Conservation (phyloP, 2,113 vertebrate genomes). For the Alethe diademata region DNA sequence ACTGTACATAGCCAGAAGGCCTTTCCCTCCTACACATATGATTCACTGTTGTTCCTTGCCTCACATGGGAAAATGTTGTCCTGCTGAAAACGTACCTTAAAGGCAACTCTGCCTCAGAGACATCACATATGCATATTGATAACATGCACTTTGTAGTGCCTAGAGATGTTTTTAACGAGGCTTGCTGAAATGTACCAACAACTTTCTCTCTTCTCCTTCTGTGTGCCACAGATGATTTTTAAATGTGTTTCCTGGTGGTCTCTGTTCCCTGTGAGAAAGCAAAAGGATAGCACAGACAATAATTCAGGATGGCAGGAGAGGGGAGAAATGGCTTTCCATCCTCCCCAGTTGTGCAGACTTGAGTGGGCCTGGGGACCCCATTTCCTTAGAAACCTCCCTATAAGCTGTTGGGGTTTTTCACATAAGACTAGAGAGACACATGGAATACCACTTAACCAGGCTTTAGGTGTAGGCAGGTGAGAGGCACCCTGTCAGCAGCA, state of each 20-base stretch:
- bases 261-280: conserved; percentile 41
- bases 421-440: neutral
- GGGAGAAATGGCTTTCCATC: neutral
- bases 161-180: conserved; percentile 81
- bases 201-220: conserved; percentile 72
- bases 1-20: conserved; percentile 76
- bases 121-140: conserved; percentile 84
- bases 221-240: conserved; percentile 63
- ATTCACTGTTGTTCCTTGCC: conserved; percentile 79
- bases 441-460: fast-evolving
- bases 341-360: neutral
- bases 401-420: neutral
- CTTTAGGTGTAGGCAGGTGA: neutral
- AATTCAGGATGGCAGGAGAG: neutral
- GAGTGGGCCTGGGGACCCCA: fast-evolving
- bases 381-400: neutral
- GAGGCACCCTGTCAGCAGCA: neutral
- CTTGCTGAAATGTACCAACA: conserved; percentile 74
- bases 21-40: conserved; percentile 81
- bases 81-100: conserved; percentile 80
- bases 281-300: neutral
- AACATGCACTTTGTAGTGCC: conserved; percentile 79
- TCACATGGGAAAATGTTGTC: conserved; percentile 82
- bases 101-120: conserved; percentile 83
- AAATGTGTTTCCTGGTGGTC: conserved; percentile 62